These are phyloP conservation scores for Dioctria rufipes DNA, from an alignment of 2,888 invertebrate genomes.

Conservation along the genomic window DNA sequence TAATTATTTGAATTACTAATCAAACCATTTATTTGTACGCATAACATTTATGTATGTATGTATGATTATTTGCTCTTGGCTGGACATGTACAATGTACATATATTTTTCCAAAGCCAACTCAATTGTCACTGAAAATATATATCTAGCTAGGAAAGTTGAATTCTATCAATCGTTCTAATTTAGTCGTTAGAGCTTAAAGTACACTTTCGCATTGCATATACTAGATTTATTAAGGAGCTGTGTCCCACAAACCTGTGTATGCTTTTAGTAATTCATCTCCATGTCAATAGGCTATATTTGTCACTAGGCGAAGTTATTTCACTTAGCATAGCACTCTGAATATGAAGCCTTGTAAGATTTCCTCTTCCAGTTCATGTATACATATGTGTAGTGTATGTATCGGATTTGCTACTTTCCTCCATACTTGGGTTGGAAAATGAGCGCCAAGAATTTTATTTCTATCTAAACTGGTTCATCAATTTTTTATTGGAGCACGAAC, in stretches of 20 bases:
- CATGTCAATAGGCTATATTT: neutral
- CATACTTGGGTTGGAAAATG: slow-evolving; percentile 4
- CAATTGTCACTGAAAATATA: too few relatives aligned
- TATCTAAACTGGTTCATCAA: slow-evolving; percentile 35
- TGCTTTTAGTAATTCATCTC: slow-evolving; percentile 25
- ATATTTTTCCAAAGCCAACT: too few relatives aligned
- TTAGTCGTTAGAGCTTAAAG: neutral
- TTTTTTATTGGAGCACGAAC: slow-evolving; percentile 38
- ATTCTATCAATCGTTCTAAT: too few relatives aligned
- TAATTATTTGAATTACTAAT: too few relatives aligned
- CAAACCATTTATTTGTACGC: too few relatives aligned
- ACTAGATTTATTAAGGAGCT: neutral
- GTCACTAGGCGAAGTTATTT: slow-evolving; percentile 20
- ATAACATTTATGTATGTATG: too few relatives aligned
- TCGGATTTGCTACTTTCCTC: neutral
- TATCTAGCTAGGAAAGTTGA: too few relatives aligned
- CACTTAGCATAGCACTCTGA: neutral
- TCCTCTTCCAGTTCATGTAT: slow-evolving; percentile 13
- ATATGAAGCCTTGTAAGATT: slow-evolving; percentile 43
- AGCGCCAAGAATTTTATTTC: slow-evolving; percentile 38
- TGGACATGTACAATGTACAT: too few relatives aligned
- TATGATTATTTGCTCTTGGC: too few relatives aligned
- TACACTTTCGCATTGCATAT: neutral
- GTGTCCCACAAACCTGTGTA: neutral
- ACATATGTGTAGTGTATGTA: neutral